A percentile compares a stretch with the other conserved stretches of the same genome.
Evolutionary conservation across 2,797 vertebrate species (phyloP).

Genomic region (Anguilla marmorata): DNA sequence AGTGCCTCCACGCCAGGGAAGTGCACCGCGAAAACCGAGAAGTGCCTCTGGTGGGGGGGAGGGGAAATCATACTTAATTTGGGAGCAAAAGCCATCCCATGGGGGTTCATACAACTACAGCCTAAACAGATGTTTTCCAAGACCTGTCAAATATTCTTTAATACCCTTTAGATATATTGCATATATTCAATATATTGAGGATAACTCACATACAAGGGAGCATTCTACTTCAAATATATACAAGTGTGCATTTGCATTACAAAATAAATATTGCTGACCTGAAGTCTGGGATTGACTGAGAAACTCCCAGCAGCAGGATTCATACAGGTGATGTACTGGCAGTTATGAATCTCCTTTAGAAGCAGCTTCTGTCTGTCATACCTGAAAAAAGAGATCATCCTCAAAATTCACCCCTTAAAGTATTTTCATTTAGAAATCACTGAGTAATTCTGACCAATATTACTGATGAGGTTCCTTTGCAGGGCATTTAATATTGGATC

Average conservation of each 20-base stretch:
- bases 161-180: not conserved
- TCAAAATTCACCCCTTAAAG: slow-evolving; percentile 39
- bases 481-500: not conserved
- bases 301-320: slow-evolving; percentile 92
- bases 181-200: too few species aligned
- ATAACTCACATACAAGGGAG: too few species aligned
- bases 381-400: slow-evolving; percentile 66
- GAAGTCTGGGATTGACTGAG: slow-evolving; percentile 86
- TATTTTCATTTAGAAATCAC: not conserved
- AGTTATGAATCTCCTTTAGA: slow-evolving; percentile 91
- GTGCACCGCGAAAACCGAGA: slow-evolving; percentile 74
- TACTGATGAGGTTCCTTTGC: not conserved
- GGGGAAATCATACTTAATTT: not conserved
- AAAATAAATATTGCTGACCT: slow-evolving; percentile 69
- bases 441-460: not conserved
- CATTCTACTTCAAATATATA: too few species aligned
- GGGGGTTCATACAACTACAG: not conserved
- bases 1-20: slow-evolving; percentile 71
- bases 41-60: slow-evolving; percentile 52
- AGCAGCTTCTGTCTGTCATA: slow-evolving; percentile 91
- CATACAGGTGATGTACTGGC: slow-evolving; percentile 89
- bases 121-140: not conserved
- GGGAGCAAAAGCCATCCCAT: not conserved
- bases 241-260: slow-evolving; percentile 29
- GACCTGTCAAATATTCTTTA: too few species aligned